Base-by-base conservation (phyloP, 2,888 invertebrate species). In the Taenaris catops region DNA sequence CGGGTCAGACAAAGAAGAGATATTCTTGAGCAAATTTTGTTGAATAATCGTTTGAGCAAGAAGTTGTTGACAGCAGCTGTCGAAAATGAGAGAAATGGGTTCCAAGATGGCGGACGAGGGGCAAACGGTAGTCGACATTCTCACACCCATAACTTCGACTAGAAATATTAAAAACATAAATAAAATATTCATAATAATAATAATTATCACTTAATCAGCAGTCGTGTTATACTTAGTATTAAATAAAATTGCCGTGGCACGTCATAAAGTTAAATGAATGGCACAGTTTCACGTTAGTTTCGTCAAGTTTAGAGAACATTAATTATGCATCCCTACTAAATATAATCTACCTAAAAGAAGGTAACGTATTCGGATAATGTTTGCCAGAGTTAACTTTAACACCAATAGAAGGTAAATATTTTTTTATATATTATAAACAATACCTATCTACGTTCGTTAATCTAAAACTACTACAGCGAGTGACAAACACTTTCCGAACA, bases 261-360 rank as follows among this genome's bases (percentile, higher is more conserved):
- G 67, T 72, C 64, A 67, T 78, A 79, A 78, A 79, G 80, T 81
- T 80, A 84, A 72, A 81, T 75, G 74, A 80, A 86, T 86, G 86
- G 86, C 86, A 86, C 86, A 84, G 69, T 81, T 86, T 86, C 86
- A 86, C 86, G 86, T 86, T 84, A 84, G 83, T 81, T 78, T 63
- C 64, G 64, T 75, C 69, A 75, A 80, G 65, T 74, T 76, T 63
- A 75, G 78, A 70, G 61, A 72, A 58, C 58, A 49, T 43, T 71
- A 69, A 52, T 60, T 50, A 48, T 45, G 51, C 40, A 39, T 53
- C 50, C 44, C 50, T 54, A 58, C 56, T 55, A 62, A 45, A 40
- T 66, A 66, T 55, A 63, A 19, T 19, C 11, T 28, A 28, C 12
- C 10, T 23, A 23, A 56, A 63, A 64, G 55, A 62, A 62, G 57